phyloP scores from a whole-genome alignment of 2,888 invertebrate genomes.

The Pristionchus exspectatus region DNA sequence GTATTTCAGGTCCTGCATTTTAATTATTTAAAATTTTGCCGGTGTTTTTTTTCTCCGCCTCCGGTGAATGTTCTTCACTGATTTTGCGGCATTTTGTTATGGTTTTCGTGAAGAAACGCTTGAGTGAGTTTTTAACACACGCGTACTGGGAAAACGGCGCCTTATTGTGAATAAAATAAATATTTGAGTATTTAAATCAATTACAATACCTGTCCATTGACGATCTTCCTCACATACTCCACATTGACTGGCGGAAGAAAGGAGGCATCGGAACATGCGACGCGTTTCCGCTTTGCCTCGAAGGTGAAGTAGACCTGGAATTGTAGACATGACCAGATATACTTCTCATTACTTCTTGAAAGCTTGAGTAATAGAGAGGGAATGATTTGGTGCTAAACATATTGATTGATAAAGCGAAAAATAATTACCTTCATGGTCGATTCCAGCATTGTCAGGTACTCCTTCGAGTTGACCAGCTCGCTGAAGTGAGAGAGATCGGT shows the following conservation, averaged over 20 bases:
- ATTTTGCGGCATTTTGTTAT: no score
- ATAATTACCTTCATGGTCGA: neutral
- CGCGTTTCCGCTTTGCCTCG: neutral
- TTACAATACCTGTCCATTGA: constrained; percentile 14
- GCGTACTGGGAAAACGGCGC: no score
- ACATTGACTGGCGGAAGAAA: constrained; percentile 24
- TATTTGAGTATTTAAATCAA: neutral
- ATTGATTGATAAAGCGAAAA: neutral
- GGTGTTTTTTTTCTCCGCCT: no score
- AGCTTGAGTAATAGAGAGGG: no score
- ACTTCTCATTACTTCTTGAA: no score
- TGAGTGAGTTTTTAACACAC: no score
- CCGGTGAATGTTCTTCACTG: no score
- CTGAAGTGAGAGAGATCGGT: neutral
- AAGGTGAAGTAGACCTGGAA: neutral
- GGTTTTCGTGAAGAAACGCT: no score
- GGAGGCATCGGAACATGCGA: neutral
- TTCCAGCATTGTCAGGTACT: constrained; percentile 6
- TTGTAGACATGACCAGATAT: neutral
- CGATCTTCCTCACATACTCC: constrained; percentile 17
- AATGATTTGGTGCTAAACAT: no score
- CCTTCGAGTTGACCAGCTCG: neutral
- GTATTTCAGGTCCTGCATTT: neutral
- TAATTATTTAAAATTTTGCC: neutral
- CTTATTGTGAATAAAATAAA: no score